These are phyloP conservation scores for Oppia nitens DNA, from an alignment of 1,140 invertebrate species.

Conservation along the genomic window DNA sequence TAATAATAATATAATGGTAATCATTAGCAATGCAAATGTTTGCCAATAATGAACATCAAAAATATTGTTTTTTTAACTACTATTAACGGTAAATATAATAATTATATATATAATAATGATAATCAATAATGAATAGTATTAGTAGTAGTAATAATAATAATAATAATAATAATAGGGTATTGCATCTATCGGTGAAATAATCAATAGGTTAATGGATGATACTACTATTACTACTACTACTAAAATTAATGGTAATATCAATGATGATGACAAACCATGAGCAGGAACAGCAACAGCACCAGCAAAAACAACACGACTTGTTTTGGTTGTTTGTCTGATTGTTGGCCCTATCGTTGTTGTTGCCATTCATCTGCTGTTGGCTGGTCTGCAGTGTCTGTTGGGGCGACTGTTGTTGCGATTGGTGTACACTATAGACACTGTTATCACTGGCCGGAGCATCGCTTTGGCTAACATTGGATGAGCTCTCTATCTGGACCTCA, in stretches of 20 bases:
- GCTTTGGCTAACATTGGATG: slow-evolving; percentile 5
- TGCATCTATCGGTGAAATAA: too few relatives aligned
- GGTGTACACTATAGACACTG: slow-evolving; percentile 1
- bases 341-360: background rate
- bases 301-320: slow-evolving; percentile 27
- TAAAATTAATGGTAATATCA: background rate
- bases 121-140: too few relatives aligned
- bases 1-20: too few relatives aligned
- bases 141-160: too few relatives aligned
- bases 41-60: too few relatives aligned
- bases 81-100: too few relatives aligned
- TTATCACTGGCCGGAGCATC: slow-evolving; percentile 8
- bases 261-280: slow-evolving; percentile 23
- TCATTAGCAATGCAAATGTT: too few relatives aligned
- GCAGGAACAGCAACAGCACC: slow-evolving; percentile 29
- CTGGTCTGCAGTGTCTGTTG: background rate
- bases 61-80: too few relatives aligned
- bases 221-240: too few relatives aligned
- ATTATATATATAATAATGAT: too few relatives aligned
- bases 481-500: slow-evolving; percentile 9
- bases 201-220: background rate
- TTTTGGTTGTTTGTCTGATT: slow-evolving; percentile 6
- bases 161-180: too few relatives aligned
- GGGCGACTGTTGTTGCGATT: background rate
- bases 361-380: too few relatives aligned